Percentiles rank a stretch among this genome's conserved stretches.
phyloP scores from a whole-genome alignment of 2,888 invertebrate genomes.

The Sarcophaga caerulescens region DNA sequence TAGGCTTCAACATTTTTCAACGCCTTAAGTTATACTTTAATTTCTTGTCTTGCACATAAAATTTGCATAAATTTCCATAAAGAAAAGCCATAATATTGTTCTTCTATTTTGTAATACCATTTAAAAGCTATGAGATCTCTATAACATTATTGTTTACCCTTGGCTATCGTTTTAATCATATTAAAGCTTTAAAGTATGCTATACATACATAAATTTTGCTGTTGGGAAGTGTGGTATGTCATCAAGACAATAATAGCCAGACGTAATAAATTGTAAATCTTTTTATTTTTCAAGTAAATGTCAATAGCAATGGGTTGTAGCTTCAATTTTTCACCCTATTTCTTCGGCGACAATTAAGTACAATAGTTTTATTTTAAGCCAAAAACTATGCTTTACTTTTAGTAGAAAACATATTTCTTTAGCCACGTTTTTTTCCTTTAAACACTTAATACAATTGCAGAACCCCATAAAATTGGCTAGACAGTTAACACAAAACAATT shows the following conservation, averaged over 20 bases:
- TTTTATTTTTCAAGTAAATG: not conserved
- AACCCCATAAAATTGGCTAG: conserved; percentile 64
- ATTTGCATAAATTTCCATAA: not conserved
- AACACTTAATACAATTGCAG: conserved; percentile 29
- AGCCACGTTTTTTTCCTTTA: not conserved
- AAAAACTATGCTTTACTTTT: conserved; percentile 37
- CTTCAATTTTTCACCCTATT: not conserved
- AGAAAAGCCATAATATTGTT: not conserved
- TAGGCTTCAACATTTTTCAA: too few relatives aligned
- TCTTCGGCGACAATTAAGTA: conserved; percentile 29
- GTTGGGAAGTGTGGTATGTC: not conserved
- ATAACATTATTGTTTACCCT: not conserved
- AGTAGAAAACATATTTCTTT: not conserved
- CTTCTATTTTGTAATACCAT: not conserved
- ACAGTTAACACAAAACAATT: conserved; percentile 49
- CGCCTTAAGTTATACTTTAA: not conserved
- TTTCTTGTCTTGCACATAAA: not conserved
- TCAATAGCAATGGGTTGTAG: conserved; percentile 21
- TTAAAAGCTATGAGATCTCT: not conserved
- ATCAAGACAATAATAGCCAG: conserved; percentile 11
- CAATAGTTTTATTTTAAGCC: conserved; percentile 8
- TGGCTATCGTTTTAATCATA: conserved; percentile 9
- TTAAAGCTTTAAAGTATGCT: conserved; percentile 18
- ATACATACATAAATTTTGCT: conserved; percentile 19
- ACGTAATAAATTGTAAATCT: conserved; percentile 50